These are phyloP conservation scores for Oreotragus oreotragus DNA, from an alignment of 2,113 vertebrate species.

Conservation along the genomic window DNA sequence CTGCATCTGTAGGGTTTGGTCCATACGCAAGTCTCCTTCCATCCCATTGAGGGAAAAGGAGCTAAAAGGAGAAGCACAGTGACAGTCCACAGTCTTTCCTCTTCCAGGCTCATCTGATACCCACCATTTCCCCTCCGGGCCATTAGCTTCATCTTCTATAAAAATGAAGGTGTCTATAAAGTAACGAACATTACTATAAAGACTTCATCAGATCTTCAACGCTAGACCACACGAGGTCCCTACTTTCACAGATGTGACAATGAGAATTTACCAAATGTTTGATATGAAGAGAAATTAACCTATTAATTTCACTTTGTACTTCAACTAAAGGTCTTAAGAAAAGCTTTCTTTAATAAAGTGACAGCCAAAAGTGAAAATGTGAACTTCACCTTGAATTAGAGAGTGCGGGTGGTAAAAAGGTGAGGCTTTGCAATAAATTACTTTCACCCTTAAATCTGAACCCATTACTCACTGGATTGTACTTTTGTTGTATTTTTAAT, in stretches of 20 bases:
- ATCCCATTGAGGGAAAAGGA: not conserved
- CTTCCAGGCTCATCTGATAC: not conserved
- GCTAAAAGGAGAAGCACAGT: not conserved
- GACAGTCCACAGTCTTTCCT: not conserved
- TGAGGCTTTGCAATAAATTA: no score
- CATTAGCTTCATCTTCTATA: not conserved
- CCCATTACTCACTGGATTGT: not conserved
- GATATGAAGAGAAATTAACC: not conserved
- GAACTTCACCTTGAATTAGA: no score
- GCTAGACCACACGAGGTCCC: not conserved
- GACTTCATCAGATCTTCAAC: not conserved
- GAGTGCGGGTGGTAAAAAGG: no score
- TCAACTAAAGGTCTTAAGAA: no score
- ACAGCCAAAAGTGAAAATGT: no score
- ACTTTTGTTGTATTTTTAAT: not conserved
- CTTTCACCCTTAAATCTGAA: not conserved
- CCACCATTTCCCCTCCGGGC: not conserved
- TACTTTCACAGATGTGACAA: not conserved
- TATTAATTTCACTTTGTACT: not conserved
- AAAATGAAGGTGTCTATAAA: not conserved
- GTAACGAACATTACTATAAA: not conserved
- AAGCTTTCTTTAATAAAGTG: no score
- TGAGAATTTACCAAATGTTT: not conserved
- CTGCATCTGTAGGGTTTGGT: not conserved
- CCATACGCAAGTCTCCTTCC: not conserved